Conservation (phyloP, 2,113 vertebrate genomes). For the Cairina moschata region DNA sequence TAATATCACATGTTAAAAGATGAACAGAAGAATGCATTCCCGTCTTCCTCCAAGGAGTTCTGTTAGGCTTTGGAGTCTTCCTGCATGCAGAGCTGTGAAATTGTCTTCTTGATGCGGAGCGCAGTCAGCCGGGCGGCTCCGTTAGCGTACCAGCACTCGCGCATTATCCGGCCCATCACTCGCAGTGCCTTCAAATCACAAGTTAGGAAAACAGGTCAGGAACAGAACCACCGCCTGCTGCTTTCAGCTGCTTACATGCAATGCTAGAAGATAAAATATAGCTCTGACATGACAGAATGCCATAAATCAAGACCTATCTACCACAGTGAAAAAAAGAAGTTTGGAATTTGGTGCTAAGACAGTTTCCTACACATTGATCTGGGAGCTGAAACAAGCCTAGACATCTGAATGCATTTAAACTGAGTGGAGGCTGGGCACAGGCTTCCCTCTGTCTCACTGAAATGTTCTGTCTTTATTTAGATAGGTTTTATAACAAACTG, state of each 20-base stretch:
- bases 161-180: conserved; percentile 94
- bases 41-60: neutral
- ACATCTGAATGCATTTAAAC: neutral
- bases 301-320: accelerated
- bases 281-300: accelerated
- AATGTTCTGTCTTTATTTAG: neutral
- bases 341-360: neutral
- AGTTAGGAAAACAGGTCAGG: neutral
- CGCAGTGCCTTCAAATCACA: conserved; percentile 82
- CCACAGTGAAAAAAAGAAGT: neutral
- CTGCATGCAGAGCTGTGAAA: conserved; percentile 86
- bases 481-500: neutral
- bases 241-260: too few species aligned
- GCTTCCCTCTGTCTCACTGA: neutral
- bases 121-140: conserved; percentile 91
- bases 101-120: conserved; percentile 94
- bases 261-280: accelerated
- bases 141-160: conserved; percentile 93
- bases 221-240: accelerated
- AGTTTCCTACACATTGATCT: neutral
- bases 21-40: neutral
- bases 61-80: conserved; percentile 80
- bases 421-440: accelerated
- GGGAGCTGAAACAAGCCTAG: neutral
- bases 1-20: neutral